phyloP scores from a whole-genome alignment of 2,113 vertebrate genomes.

The Coturnix japonica region DNA sequence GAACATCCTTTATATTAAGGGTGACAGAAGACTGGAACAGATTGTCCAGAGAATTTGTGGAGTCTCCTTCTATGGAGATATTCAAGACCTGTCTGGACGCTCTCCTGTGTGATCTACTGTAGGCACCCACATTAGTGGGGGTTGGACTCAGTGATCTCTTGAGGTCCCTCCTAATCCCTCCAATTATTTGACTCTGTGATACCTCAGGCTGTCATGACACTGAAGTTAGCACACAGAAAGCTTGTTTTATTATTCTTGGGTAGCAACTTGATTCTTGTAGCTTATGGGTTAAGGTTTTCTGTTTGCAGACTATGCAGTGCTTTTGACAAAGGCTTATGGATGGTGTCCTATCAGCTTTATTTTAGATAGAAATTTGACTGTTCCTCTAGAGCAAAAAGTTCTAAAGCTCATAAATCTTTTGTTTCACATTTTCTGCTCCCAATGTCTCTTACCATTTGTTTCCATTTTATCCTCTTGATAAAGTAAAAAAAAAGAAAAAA shows the following conservation, averaged over 20 bases:
- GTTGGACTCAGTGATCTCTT: no score
- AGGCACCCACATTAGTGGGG: no score
- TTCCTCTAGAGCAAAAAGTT: not conserved
- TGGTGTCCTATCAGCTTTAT: not conserved
- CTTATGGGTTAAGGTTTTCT: not conserved
- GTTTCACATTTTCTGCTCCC: not conserved
- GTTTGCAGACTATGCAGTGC: no score
- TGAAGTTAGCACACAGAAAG: not conserved
- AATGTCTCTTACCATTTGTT: not conserved
- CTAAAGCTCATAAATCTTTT: not conserved
- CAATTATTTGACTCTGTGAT: no score
- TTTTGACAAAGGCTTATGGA: not conserved
- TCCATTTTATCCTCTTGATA: not conserved
- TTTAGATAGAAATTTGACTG: not conserved
- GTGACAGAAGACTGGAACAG: no score
- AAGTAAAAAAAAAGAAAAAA: not conserved
- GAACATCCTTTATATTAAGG: no score
- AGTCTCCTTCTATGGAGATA: no score
- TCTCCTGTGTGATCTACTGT: no score
- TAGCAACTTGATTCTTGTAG: not conserved
- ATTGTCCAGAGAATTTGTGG: no score
- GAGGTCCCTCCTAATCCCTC: no score
- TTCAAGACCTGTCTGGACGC: no score
- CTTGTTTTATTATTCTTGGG: not conserved
- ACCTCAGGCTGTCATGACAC: not conserved